phyloP scores from a whole-genome alignment of 2,888 invertebrate genomes.

The Papilio elwesi region DNA sequence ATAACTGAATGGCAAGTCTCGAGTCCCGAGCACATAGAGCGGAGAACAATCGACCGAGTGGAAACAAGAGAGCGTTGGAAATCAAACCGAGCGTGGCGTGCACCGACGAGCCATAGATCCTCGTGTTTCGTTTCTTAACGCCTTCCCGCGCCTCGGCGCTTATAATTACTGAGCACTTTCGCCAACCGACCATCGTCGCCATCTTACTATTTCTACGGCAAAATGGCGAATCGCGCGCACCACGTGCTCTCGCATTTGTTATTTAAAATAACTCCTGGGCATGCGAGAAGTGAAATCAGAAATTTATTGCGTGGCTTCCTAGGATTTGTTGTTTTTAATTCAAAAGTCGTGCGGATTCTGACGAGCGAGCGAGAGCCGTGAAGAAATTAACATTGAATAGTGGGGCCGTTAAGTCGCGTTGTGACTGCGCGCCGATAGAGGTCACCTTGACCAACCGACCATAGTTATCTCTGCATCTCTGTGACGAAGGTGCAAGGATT shows the following conservation, averaged over 20 bases:
- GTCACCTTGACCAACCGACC: constrained; percentile 77
- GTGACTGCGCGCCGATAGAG: constrained; percentile 68
- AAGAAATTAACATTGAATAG: constrained; percentile 78
- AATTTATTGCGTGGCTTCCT: constrained; percentile 38
- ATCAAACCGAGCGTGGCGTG: constrained; percentile 81
- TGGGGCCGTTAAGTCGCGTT: constrained; percentile 68
- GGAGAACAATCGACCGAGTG: constrained; percentile 77
- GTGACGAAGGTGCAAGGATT: constrained; percentile 48
- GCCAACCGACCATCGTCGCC: constrained; percentile 77
- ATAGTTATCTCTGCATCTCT: constrained; percentile 56
- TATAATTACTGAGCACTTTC: constrained; percentile 83
- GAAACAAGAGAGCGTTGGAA: constrained; percentile 81
- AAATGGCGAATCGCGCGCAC: constrained; percentile 76
- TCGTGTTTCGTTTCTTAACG: constrained; percentile 69
- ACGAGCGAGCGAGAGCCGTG: constrained; percentile 64
- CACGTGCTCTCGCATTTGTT: constrained; percentile 77
- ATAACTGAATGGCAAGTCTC: constrained; percentile 70
- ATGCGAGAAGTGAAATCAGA: constrained; percentile 47
- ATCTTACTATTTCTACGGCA: constrained; percentile 82
- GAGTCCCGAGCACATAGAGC: constrained; percentile 70
- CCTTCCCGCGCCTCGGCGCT: constrained; percentile 66
- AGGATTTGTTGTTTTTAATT: constrained; percentile 38
- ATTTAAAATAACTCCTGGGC: constrained; percentile 60
- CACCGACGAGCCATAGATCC: constrained; percentile 76
- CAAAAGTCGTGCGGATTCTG: constrained; percentile 52